Base-by-base conservation (phyloP, 2,113 vertebrate genomes). In the Chionis minor region DNA sequence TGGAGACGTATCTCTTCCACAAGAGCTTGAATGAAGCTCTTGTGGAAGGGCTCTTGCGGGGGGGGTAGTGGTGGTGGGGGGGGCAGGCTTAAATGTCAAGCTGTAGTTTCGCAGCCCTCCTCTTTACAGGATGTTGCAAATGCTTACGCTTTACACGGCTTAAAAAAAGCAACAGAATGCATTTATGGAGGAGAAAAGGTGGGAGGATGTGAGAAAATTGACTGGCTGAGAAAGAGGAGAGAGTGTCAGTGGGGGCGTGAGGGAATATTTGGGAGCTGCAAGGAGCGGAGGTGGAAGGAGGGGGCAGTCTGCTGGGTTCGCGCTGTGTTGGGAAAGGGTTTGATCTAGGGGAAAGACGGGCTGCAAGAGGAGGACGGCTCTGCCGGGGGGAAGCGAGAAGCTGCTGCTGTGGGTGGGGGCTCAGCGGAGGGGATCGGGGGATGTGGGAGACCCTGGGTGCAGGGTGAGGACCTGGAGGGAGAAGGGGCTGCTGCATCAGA, bases 171-270 rank as follows among this genome's bases (percentile, higher is more conserved):
- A 63, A 7, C 2, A 0, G 1, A 24, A 58, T 22, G 6, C 35
- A 74, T 95, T 96, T 86, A 45, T 72, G 81, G 93, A 89, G 94
- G 40, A 21, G 54, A 84, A 86, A 92, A 54, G 32, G 95, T 96
- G 83, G 95, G 94, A 89, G 94, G 94, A 95, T 30, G 77, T 71
- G 95, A 91, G 91, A 71, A 86, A 92, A 91, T 77, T 86, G 51
- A 38, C 51, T 6, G 77, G 6, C 10, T 55, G 86, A 55, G 83
- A 61, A 80, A 66, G 83, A 85, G 4, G 62, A 88, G 86, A 52
- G 63, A 70, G 80, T 51, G 59, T 28, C 63, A 23, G 51, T 52
- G 86, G 67, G 79, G 67, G 82, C 8, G 67, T 12, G 83, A 88
- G 59, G 71, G 86, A 58, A 42, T 35, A 59, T 61, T 65, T 44